Base-by-base conservation (phyloP, 64 coral and sea anemone species). In the Platygyra sinensis region DNA sequence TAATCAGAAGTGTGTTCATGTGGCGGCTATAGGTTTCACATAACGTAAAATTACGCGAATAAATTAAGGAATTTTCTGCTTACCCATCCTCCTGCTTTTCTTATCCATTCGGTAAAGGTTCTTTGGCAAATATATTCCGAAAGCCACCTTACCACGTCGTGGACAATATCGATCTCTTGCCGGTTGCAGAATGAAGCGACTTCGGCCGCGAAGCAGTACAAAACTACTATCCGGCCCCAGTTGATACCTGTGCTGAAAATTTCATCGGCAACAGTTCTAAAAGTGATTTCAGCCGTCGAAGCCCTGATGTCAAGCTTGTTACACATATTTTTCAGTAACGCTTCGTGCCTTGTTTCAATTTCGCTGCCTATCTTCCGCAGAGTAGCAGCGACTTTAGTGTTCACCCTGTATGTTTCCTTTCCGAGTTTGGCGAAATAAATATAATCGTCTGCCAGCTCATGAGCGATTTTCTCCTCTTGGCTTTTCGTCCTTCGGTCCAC, bases 11-110 rank as follows among this genome's bases (percentile, higher is more conserved):
- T 69, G 10, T 10, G 25, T 69, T 69, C 22, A 69, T 69, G 65
- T 55, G 22, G 51, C 50, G 30, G 27, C 50, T 16, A 49, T 31
- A 16, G 52, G 17, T 32, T 54, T 77, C 36, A 50, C 74, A 77
- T 80, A 61, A 51, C 81, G 63, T 85, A 80, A 89, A 80, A 51
- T 71, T 82, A 87, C 31, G 22, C 25, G 50, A 76, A 77, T 84
- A 89, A 84, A 74, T 77, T 8, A 42, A 10, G 57, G 55, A 39
- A 59, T 61, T 33, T 75, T 52, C 5, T 24, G 79, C 90, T 85
- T 72, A 96, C 95, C 95, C 95, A 96, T 91, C 95, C 95, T 27
- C 95, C 95, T 61, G 95, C 83, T 59, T 96, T 94, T 32, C 22
- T 69, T 55, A 96, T 91, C 95, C 95, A 96, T 80, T 87, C 88